These are phyloP conservation scores for Eumaeus atala DNA, from an alignment of 1,140 invertebrate genomes.

Conservation along the genomic window DNA sequence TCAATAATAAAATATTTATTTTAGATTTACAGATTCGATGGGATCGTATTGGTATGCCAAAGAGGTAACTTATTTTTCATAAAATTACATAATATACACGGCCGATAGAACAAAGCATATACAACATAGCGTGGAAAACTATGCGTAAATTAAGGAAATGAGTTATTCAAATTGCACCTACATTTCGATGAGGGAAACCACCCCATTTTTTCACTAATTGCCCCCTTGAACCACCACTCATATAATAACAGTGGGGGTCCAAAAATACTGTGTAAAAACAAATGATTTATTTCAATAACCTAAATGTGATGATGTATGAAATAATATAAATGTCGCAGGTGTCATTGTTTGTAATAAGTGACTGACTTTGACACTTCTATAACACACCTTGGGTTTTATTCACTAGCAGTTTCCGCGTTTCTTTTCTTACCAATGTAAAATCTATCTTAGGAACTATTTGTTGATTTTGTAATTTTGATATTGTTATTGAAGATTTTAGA, in stretches of 20 bases:
- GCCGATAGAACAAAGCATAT: constrained; percentile 1
- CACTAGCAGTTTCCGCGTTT: too few species aligned
- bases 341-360: too few species aligned
- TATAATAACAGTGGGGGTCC: neutral
- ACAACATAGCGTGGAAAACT: constrained; percentile 5
- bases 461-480: too few species aligned
- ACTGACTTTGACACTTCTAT: too few species aligned
- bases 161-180: constrained; percentile 9
- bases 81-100: neutral
- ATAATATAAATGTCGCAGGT: too few species aligned
- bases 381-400: too few species aligned
- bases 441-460: too few species aligned
- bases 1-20: neutral
- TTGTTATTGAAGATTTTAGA: too few species aligned
- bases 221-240: constrained; percentile 1
- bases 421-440: too few species aligned
- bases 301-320: too few species aligned
- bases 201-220: constrained; percentile 7
- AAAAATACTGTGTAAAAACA: neutral
- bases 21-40: too few species aligned
- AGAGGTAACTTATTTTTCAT: neutral
- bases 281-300: neutral
- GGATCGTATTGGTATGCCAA: too few species aligned
- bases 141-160: constrained; percentile 9
- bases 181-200: constrained; percentile 7